These are phyloP conservation scores for Kuschelorhynchus macadamiae DNA, from an alignment of 2,888 invertebrate species.

Conservation along the genomic window DNA sequence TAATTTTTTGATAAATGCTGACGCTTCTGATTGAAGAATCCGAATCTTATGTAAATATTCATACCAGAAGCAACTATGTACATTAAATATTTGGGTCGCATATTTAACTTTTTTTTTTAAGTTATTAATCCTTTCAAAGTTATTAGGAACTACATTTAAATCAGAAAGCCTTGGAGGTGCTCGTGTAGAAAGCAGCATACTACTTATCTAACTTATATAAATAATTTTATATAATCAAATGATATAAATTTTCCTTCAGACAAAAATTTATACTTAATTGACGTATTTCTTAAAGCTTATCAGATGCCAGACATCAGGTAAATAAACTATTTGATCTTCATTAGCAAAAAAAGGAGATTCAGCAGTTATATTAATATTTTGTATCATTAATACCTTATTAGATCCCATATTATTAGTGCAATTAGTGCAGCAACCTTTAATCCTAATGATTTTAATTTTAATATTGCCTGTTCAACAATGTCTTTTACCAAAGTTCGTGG, in stretches of 20 bases:
- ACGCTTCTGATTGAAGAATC: slow-evolving; percentile 3
- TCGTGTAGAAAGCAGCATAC: no score
- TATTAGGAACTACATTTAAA: slow-evolving; percentile 41
- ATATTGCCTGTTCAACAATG: not conserved
- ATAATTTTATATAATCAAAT: slow-evolving; percentile 18
- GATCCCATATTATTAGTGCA: slow-evolving; percentile 43
- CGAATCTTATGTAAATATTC: slow-evolving; percentile 10
- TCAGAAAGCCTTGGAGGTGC: slow-evolving; percentile 37
- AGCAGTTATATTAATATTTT: slow-evolving; percentile 39
- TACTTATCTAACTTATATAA: slow-evolving; percentile 28
- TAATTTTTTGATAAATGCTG: slow-evolving; percentile 11
- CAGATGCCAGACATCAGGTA: slow-evolving; percentile 52
- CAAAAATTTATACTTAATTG: no score
- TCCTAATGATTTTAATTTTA: slow-evolving; percentile 16
- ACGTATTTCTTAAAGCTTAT: slow-evolving; percentile 11
- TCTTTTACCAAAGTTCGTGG: not conserved
- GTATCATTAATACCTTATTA: slow-evolving; percentile 39
- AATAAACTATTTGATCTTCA: slow-evolving; percentile 46
- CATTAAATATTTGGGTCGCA: slow-evolving; percentile 43
- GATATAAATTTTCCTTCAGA: slow-evolving; percentile 40
- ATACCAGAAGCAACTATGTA: slow-evolving; percentile 22
- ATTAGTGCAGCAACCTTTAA: slow-evolving; percentile 40
- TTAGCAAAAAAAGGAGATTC: slow-evolving; percentile 47
- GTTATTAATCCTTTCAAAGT: slow-evolving; percentile 42
- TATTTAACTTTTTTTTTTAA: slow-evolving; percentile 50